Base-by-base conservation (phyloP, 2,888 invertebrate species). In the Baronia brevicornis region DNA sequence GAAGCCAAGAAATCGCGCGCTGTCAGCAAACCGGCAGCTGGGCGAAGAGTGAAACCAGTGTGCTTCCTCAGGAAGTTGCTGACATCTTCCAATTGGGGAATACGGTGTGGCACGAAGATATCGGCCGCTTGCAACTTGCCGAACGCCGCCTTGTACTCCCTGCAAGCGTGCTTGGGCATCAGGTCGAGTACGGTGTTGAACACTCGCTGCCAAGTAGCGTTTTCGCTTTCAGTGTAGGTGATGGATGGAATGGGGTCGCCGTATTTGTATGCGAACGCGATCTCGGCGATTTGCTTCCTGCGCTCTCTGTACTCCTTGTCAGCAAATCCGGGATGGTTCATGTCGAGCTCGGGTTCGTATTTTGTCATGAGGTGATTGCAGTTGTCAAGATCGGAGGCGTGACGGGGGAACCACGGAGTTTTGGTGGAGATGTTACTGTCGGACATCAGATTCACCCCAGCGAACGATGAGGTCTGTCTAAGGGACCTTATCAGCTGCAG, bases 301-400 rank as follows among this genome's bases (percentile, higher is more conserved):
- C 98, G 91, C 40, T 91, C 90, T 38, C 98, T 89, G 80, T 98
- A 98, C 5, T 91, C 93, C 70, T 93, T 92, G 74, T 98, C 98
- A 25, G 96, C 93, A 73, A 98, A 99, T 11, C 98, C 98, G 4
- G 98, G 98, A 70, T 99, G 98, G 78, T 96, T 97, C 91, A 97
- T 94, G 70, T 99, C 98, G 48, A 99, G 86, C 67, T 99, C 98
- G 1, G 98, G 96, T 62, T 98, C 98, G 69, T 95, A 98, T 74
- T 97, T 97, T 57, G 98, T 96, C 92, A 98, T 97, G 55, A 98
- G 87, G 68, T 98, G 98, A 68, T 98, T 97, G 88, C 98, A 98
- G 72, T 92, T 91, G 72, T 99, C 98, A 66, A 99, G 88, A 44
- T 99, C 98, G 39, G 92, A 91, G 19, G 97, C 96, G 65, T 96